Conservation (phyloP, 2,113 vertebrate species). For the Regulus satrapa region DNA sequence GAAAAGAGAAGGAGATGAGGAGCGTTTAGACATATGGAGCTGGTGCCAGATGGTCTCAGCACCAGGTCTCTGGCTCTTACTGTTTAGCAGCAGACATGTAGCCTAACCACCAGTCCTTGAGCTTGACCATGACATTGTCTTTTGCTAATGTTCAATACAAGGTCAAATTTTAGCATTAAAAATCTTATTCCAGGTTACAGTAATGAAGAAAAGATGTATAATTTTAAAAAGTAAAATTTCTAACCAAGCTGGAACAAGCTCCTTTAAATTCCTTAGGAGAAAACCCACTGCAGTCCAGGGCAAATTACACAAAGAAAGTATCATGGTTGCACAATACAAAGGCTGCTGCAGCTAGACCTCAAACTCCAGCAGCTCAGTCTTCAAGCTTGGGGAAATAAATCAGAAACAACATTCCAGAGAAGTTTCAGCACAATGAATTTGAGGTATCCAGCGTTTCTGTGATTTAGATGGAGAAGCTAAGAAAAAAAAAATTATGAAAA, state of each 20-base stretch:
- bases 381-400: background rate
- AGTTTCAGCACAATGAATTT: background rate
- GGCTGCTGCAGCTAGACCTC: background rate
- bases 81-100: background rate
- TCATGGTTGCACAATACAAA: background rate
- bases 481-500: slow-evolving; percentile 21
- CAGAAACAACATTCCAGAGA: background rate
- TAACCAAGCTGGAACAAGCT: background rate
- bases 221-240: background rate
- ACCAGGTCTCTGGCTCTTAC: background rate
- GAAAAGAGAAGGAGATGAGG: background rate
- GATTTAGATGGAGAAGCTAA: background rate
- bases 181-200: background rate
- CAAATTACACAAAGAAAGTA: background rate
- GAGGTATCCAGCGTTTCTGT: background rate
- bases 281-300: background rate
- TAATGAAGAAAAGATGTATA: background rate
- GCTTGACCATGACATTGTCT: background rate
- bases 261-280: background rate
- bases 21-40: fast-evolving
- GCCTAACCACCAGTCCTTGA: background rate
- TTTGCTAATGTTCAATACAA: background rate
- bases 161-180: background rate
- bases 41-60: background rate
- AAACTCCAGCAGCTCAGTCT: background rate